Conservation (phyloP, 2,113 vertebrate genomes). For the Sturnus vulgaris region DNA sequence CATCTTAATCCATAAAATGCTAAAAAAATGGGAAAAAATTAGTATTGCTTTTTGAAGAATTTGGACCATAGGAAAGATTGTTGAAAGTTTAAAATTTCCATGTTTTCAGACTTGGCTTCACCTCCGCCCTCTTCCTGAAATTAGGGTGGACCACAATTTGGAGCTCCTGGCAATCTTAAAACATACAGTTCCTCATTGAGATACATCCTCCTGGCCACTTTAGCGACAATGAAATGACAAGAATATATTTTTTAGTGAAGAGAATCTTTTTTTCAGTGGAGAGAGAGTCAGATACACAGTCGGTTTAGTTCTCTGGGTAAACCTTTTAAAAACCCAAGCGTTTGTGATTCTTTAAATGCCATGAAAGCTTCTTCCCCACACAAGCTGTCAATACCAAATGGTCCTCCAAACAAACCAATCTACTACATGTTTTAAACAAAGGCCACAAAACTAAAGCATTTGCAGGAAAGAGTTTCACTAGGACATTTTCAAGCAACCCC, state of each 20-base stretch:
- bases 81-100: background rate
- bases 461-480: background rate
- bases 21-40: background rate
- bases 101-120: background rate
- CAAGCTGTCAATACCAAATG: background rate
- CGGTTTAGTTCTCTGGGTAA: background rate
- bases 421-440: background rate
- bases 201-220: background rate
- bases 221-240: background rate
- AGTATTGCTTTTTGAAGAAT: background rate
- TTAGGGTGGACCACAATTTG: background rate
- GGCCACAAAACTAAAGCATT: accelerated
- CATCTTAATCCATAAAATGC: background rate
- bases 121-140: accelerated
- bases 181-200: background rate
- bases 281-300: background rate
- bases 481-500: background rate
- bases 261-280: background rate
- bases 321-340: background rate
- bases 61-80: background rate
- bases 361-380: accelerated
- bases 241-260: background rate
- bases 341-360: background rate
- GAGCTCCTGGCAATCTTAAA: background rate
- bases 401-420: background rate